Percentiles rank a stretch among this genome's conserved stretches.
Conservation (phyloP, 2,113 vertebrate species). For the Rhizomys pruinosus region DNA sequence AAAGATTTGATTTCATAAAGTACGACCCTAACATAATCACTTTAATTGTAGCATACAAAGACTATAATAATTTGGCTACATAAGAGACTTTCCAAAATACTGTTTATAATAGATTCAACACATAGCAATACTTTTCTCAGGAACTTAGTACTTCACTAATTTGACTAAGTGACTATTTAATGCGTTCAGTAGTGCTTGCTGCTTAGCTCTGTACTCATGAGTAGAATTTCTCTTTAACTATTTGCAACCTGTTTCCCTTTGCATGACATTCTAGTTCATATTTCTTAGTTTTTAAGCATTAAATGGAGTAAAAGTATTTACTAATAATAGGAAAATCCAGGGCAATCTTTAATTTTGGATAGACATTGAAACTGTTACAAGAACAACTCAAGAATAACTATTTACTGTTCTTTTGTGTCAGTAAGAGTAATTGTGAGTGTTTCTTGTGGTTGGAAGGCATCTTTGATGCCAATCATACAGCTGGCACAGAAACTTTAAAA, state of each 20-base stretch:
- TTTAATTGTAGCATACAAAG: slow-evolving; percentile 55
- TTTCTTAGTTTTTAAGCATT: slow-evolving; percentile 56
- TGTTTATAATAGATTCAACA: slow-evolving; percentile 50
- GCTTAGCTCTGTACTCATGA: slow-evolving; percentile 65
- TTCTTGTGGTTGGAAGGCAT: slow-evolving; percentile 17
- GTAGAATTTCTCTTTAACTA: slow-evolving; percentile 58
- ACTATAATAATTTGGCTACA: slow-evolving; percentile 57
- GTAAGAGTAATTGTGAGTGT: background rate
- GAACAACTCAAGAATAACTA: background rate
- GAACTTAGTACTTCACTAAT: slow-evolving; percentile 50
- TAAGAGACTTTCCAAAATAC: slow-evolving; percentile 66
- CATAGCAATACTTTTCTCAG: slow-evolving; percentile 44
- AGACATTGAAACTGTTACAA: background rate
- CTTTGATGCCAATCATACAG: background rate
- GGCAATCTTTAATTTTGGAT: background rate
- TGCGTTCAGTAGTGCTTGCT: slow-evolving; percentile 64
- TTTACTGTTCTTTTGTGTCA: background rate
- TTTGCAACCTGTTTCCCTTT: slow-evolving; percentile 50
- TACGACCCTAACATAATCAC: slow-evolving; percentile 35
- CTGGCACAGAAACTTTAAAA: background rate
- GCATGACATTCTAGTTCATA: slow-evolving; percentile 73
- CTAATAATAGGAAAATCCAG: background rate
- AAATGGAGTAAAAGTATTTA: background rate
- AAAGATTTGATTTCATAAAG: slow-evolving; percentile 63
- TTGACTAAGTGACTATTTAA: slow-evolving; percentile 66